Percentiles rank a stretch among this genome's conserved stretches.
Conservation (phyloP, 1,140 invertebrate species). For the Meloidogyne exigua region DNA sequence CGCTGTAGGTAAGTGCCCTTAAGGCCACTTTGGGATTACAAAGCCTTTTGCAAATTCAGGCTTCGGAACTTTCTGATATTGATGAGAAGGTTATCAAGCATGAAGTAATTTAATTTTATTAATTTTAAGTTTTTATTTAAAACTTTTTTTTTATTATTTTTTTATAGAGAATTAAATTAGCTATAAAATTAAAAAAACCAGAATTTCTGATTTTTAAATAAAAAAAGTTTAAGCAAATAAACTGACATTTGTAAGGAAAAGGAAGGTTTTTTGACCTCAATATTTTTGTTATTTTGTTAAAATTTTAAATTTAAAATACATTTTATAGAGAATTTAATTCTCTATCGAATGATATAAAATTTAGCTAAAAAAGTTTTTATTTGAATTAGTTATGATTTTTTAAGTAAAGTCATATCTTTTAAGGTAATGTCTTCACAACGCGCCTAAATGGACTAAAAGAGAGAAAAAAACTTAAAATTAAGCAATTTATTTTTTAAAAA, state of each 20-base stretch:
- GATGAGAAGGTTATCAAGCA: conserved; percentile 62
- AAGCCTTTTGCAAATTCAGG: conserved; percentile 62
- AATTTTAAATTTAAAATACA: too few relatives aligned
- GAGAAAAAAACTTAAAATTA: background rate
- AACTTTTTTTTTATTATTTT: too few relatives aligned
- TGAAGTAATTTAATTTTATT: conserved; percentile 46
- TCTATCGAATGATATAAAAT: too few relatives aligned
- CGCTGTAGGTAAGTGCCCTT: conserved; percentile 51
- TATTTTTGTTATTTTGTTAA: too few relatives aligned
- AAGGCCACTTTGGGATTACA: conserved; percentile 63
- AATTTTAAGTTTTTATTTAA: background rate
- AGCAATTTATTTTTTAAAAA: background rate
- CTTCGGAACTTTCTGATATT: conserved; percentile 62
- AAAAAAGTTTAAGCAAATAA: too few relatives aligned
- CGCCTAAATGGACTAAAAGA: background rate
- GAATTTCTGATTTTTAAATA: too few relatives aligned
- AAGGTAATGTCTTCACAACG: background rate
- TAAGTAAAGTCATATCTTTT: background rate
- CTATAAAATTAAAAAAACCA: too few relatives aligned
- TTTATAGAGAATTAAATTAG: background rate
- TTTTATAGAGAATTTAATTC: too few relatives aligned
- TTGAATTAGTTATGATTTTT: too few relatives aligned
- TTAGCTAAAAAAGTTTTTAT: too few relatives aligned
- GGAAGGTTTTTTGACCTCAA: too few relatives aligned
- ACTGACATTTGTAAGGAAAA: too few relatives aligned